A percentile compares a stretch with the other conserved stretches of the same genome.
Conservation (phyloP, 2,888 invertebrate genomes). For the Drosophila rellima region DNA sequence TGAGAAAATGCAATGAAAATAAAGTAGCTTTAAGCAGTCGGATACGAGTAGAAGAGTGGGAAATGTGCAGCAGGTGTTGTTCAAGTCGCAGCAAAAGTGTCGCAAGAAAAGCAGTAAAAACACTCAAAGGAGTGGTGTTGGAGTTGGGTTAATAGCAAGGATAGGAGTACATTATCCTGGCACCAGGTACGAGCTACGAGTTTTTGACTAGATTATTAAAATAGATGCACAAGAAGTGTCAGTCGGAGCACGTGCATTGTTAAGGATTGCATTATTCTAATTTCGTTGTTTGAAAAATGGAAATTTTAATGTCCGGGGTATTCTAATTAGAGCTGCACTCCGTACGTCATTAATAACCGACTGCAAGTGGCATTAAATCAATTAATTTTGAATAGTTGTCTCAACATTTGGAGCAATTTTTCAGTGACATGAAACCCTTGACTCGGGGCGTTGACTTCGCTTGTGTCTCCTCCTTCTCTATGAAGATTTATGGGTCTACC, state of each 20-base stretch:
- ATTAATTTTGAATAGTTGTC: conserved; percentile 80
- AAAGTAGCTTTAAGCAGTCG: conserved; percentile 50
- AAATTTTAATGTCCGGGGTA: conserved; percentile 48
- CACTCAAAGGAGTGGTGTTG: conserved; percentile 3
- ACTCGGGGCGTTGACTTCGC: conserved; percentile 41
- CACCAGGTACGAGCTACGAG: conserved; percentile 24
- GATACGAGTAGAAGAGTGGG: conserved; percentile 1
- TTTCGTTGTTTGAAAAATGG: conserved; percentile 67
- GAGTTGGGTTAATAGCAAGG: conserved; percentile 15
- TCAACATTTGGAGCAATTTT: conserved; percentile 77
- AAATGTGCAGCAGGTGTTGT: conserved; percentile 60
- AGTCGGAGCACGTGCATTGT: conserved; percentile 30
- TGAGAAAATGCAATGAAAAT: conserved; percentile 75
- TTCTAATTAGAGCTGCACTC: conserved; percentile 77
- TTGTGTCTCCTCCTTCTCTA: not conserved
- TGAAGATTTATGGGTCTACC: conserved; percentile 61
- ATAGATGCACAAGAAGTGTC: conserved; percentile 48
- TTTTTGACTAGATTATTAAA: conserved; percentile 63
- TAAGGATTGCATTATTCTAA: conserved; percentile 44
- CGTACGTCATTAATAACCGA: conserved; percentile 75
- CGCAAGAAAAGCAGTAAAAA: conserved; percentile 58
- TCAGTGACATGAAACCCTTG: conserved; percentile 69
- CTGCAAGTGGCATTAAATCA: conserved; percentile 72
- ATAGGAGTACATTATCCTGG: conserved; percentile 50
- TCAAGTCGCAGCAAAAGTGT: conserved; percentile 32